Conservation (phyloP, 2,888 invertebrate genomes). For the Andrena dorsata region DNA sequence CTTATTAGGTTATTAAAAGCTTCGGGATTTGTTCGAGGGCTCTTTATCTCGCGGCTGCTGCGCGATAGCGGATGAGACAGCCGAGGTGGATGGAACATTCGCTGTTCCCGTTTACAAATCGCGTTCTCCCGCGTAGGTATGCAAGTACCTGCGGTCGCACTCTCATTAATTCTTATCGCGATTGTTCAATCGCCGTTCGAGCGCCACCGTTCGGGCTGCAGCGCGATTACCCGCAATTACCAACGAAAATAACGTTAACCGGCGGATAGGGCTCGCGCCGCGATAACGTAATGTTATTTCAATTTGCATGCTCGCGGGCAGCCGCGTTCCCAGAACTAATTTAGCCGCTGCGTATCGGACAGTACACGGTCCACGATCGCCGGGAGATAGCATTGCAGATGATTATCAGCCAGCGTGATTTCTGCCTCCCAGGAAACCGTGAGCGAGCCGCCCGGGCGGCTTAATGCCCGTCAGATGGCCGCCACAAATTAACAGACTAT, state of each 20-base stretch:
- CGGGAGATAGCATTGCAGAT: slow-evolving; percentile 55
- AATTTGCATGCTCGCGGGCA: slow-evolving; percentile 50
- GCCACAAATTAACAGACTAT: slow-evolving; percentile 63
- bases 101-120: too few species aligned
- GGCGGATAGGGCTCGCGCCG: background rate
- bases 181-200: slow-evolving; percentile 28
- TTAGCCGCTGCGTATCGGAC: slow-evolving; percentile 49
- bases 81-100: too few species aligned
- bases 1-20: slow-evolving; percentile 53
- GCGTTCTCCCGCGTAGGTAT: too few species aligned
- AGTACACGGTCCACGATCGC: slow-evolving; percentile 43
- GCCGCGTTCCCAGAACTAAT: slow-evolving; percentile 61
- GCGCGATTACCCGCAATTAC: slow-evolving; percentile 10
- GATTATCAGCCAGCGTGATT: slow-evolving; percentile 61
- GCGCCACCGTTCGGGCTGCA: background rate
- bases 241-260: slow-evolving; percentile 13
- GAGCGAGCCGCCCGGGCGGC: slow-evolving; percentile 34
- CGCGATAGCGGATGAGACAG: too few species aligned
- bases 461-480: slow-evolving; percentile 52
- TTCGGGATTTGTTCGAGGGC: slow-evolving; percentile 37
- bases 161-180: slow-evolving; percentile 16
- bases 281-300: slow-evolving; percentile 29
- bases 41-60: background rate
- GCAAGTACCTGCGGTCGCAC: too few species aligned
- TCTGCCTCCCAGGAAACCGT: slow-evolving; percentile 56